Conservation (phyloP, 2,113 vertebrate genomes). For the Lynx canadensis region DNA sequence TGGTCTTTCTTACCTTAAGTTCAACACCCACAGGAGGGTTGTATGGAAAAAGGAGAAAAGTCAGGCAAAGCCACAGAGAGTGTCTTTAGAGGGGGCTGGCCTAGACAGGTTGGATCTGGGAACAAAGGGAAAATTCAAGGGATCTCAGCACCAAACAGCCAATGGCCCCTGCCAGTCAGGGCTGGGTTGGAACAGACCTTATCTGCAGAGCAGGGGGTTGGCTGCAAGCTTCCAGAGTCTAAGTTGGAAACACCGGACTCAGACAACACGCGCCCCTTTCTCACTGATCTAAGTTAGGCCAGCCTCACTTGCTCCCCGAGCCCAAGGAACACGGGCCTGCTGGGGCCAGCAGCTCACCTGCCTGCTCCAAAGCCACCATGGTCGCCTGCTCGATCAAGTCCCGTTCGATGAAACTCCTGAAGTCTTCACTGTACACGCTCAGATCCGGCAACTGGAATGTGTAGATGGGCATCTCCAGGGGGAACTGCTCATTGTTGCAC, state of each 20-base stretch:
- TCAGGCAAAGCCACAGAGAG: not conserved
- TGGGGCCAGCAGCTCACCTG: constrained; percentile 87
- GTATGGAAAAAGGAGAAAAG: not conserved
- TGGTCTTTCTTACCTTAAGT: not conserved
- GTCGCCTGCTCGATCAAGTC: constrained; percentile 99
- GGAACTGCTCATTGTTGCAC: constrained; percentile 95
- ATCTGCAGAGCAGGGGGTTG: not conserved
- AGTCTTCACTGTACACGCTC: constrained; percentile 98
- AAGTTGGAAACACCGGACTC: rapidly evolving
- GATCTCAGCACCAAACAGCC: not conserved
- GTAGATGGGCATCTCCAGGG: constrained; percentile 99
- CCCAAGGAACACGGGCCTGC: not conserved
- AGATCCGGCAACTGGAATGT: constrained; percentile 99
- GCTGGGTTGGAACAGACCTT: rapidly evolving
- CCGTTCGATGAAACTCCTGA: constrained; percentile 96
- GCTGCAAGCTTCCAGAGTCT: not conserved
- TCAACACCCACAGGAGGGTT: rapidly evolving
- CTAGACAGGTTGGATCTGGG: not conserved
- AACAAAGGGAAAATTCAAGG: not conserved
- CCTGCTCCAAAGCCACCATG: constrained; percentile 98
- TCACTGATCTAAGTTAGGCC: not conserved
- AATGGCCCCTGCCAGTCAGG: rapidly evolving
- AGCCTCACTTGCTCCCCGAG: not conserved
- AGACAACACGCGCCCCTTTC: not conserved
- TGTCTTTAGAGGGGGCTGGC: too few species aligned